Evolutionary conservation across 2,797 vertebrate genomes (phyloP).

Genomic region (Crypturellus tataupa): DNA sequence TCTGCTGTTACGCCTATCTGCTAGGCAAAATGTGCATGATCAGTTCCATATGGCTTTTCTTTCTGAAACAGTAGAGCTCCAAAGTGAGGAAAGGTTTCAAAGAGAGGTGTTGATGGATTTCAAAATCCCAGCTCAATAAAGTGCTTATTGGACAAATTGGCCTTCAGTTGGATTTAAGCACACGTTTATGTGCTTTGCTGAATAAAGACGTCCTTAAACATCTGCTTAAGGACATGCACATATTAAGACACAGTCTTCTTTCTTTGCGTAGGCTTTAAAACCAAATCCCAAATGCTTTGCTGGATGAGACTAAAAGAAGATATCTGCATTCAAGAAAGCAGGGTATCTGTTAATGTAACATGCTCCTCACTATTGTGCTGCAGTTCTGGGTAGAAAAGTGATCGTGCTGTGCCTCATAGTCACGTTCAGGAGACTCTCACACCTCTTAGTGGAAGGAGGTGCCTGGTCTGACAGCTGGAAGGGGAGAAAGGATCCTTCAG

Average conservation of each 20-base stretch:
- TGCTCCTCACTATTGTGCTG: background rate
- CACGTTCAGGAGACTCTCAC: background rate
- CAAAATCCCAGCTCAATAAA: background rate
- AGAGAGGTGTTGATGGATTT: slow-evolving; percentile 15
- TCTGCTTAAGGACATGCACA: background rate
- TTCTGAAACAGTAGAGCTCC: background rate
- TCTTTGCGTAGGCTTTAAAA: slow-evolving; percentile 1
- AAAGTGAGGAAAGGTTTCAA: slow-evolving; percentile 27
- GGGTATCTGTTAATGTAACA: background rate
- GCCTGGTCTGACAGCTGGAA: background rate
- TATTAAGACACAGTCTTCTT: background rate
- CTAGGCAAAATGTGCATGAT: slow-evolving; percentile 56
- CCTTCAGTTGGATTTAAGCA: background rate
- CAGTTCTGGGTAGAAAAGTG: background rate
- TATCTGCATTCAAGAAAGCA: background rate
- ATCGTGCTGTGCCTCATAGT: background rate
- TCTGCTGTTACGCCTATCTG: slow-evolving; percentile 54
- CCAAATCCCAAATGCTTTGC: background rate
- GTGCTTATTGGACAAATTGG: background rate
- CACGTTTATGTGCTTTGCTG: background rate
- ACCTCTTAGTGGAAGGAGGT: background rate
- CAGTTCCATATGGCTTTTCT: slow-evolving; percentile 62
- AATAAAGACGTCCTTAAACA: background rate
- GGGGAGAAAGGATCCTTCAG: background rate
- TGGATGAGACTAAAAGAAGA: background rate